Base-by-base conservation (phyloP, 2,113 vertebrate genomes). In the Tringa solitaria region DNA sequence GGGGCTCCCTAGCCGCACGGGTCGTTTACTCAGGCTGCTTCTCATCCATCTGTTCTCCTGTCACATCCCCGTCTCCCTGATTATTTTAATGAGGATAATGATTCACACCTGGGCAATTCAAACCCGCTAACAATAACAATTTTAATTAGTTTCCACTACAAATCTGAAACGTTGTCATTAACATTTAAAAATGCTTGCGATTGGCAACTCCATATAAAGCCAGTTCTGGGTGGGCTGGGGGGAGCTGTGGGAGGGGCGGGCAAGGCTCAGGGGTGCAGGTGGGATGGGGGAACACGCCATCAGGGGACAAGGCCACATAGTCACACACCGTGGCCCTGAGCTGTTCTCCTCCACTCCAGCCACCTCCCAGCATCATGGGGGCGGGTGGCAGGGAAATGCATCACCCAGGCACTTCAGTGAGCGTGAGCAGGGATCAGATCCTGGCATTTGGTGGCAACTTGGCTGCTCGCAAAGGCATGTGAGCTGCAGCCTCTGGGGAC, bases 21-120 rank as follows among this genome's bases (percentile, higher is more conserved):
- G 77, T 48, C 14, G 6, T 67, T 87, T 83, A 68, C 76, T 81
- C 87, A 81, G 73, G 35, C 92, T 80, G 77, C 41, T 94, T 69
- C 92, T 76, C 70, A 93, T 93, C 96, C 96, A 97, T 97, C 96
- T 97, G 97, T 95, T 98, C 94, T 97, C 96, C 95, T 95, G 95
- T 97, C 96, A 97, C 96, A 97, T 97, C 90, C 69, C 79, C 61
- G 32, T 97, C 97, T 97, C 96, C 92, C 92, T 97, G 96, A 97
- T 97, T 97, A 97, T 97, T 97, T 97, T 98, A 97, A 98, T 98
- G 97, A 98, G 97, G 96, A 98, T 98, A 98, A 98, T 97, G 96
- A 98, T 96, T 97, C 97, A 97, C 97, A 98, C 97, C 97, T 98
- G 97, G 96, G 96, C 97, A 96, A 97, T 97, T 96, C 97, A 97